Base-by-base conservation (phyloP, 2,113 vertebrate species). In the Plestiodon gilberti region DNA sequence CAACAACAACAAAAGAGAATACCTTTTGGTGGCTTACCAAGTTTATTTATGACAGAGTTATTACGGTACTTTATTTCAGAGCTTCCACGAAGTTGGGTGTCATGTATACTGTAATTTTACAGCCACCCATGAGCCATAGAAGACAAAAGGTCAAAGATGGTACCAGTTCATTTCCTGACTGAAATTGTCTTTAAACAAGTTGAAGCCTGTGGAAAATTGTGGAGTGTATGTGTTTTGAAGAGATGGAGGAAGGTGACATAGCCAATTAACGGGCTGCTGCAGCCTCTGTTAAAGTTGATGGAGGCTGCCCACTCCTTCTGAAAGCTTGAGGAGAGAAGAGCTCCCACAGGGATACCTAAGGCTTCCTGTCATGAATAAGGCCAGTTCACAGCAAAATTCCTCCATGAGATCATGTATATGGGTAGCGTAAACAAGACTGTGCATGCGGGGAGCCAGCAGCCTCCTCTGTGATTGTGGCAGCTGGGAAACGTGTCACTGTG, bases 21-120 rank as follows among this genome's bases (percentile, higher is more conserved):
- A 93, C 91, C 88, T 94, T 95, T 95, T 93, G 93, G 93, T 93
- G 88, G 93, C 93, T 92, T 93, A 92, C 86, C 88, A 88, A 93
- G 90, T 90, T 82, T 95, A 92, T 95, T 95, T 92, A 81, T 81
- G 70, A 83, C 84, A 82, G 82, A 88, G 90, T 89, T 86, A 30
- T 33, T 92, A 87, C 35, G 67, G 2, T 94, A 89, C 95, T 91
- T 92, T 94, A 89, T 95, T 91, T 92, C 87, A 93, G 88, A 89
- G 89, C 83, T 82, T 95, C 91, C 85, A 59, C 43, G 80, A 79
- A 87, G 71, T 64, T 82, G 83, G 64, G 59, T 33, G 43, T 48
- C 4, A 8, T 8, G 52, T 64, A 87, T 90, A 90, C 35, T 92
- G 90, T 93, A 91, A 94, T 92, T 87, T 89, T 89, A 91, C 89